Percentiles rank a stretch among this genome's conserved stretches.
phyloP scores from a whole-genome alignment of 2,113 vertebrate genomes.

The Nesoenas mayeri region DNA sequence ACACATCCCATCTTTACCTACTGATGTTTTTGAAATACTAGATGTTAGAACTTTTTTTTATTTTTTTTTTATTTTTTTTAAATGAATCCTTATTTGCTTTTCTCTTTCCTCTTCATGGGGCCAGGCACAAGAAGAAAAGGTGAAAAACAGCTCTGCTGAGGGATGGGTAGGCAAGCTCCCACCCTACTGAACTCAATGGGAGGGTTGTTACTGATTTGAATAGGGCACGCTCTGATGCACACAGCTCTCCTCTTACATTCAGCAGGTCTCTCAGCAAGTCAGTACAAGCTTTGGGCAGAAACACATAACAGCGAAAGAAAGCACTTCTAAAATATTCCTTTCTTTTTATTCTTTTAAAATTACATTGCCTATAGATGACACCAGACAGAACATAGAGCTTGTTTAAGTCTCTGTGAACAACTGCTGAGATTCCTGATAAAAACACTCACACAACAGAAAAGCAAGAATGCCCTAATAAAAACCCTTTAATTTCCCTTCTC shows the following conservation, averaged over 20 bases:
- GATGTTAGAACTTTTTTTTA: neutral
- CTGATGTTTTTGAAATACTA: neutral
- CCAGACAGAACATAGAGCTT: neutral
- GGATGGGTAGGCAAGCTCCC: neutral
- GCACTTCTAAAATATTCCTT: neutral
- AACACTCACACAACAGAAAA: neutral
- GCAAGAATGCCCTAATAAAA: neutral
- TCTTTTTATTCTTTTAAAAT: neutral
- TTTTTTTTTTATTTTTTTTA: neutral
- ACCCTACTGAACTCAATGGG: neutral
- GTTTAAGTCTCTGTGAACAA: neutral
- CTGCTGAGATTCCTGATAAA: neutral
- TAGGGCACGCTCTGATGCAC: neutral
- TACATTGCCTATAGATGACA: neutral
- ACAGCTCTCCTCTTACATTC: neutral
- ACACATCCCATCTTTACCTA: neutral
- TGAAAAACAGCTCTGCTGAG: neutral
- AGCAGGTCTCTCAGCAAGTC: neutral
- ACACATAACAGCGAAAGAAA: neutral
- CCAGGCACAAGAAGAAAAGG: neutral
- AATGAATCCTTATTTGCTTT: neutral
- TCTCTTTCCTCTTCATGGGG: neutral
- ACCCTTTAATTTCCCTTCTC: neutral
- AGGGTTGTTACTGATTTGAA: neutral
- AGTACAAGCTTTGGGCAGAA: conserved; percentile 21